Evolutionary conservation across 2,797 vertebrate genomes (phyloP).

Genomic region (Chrosomus eos): DNA sequence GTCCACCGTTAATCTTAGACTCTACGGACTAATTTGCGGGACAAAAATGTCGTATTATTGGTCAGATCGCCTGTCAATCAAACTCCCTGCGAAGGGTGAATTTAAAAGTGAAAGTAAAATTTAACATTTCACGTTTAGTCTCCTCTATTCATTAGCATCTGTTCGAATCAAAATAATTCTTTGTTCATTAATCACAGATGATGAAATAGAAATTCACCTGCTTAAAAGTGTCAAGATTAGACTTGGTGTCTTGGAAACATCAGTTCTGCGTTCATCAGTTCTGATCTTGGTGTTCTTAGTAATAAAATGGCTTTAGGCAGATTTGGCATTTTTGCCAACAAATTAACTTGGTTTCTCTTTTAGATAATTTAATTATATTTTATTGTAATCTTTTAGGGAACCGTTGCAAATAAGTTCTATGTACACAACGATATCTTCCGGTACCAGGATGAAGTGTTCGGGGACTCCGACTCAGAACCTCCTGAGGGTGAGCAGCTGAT

Average conservation of each 20-base stretch:
- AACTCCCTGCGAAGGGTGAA: no score
- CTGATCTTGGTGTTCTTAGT: neutral
- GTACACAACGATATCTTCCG: constrained; percentile 98
- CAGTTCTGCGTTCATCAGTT: neutral
- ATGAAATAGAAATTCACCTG: neutral
- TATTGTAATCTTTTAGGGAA: constrained; percentile 79
- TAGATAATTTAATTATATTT: neutral
- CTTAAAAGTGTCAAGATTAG: neutral
- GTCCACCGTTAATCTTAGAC: no score
- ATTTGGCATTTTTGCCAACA: neutral
- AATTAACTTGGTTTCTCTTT: neutral
- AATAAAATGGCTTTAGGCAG: neutral
- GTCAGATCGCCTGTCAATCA: no score
- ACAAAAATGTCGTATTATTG: no score
- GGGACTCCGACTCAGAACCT: constrained; percentile 93
- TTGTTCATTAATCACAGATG: neutral
- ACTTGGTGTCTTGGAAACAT: neutral
- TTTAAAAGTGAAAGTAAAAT: no score
- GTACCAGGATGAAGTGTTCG: constrained; percentile 97
- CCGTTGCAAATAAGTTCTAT: constrained; percentile 97
- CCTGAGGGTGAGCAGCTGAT: constrained; percentile 81
- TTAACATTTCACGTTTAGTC: neutral
- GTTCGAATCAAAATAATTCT: neutral
- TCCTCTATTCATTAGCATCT: neutral
- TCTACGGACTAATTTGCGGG: no score